Percentiles rank a stretch among this genome's conserved stretches.
Conservation (phyloP, 2,888 invertebrate species). For the Leucoptera coffeella region DNA sequence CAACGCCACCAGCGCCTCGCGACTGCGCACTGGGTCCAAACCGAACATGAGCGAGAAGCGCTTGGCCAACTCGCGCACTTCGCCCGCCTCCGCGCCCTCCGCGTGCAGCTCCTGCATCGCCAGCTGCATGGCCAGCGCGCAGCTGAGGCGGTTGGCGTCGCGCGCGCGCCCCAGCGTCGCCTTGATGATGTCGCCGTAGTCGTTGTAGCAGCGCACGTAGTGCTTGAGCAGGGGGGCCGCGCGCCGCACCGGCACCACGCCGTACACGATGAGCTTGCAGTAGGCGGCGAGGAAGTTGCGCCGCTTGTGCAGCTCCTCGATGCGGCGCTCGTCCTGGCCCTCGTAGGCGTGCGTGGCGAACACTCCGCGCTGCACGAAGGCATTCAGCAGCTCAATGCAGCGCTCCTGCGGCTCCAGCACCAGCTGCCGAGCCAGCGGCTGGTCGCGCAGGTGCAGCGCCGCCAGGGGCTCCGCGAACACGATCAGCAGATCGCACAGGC, state of each 20-base stretch:
- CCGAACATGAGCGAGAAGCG: slow-evolving; percentile 96
- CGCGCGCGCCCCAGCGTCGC: slow-evolving; percentile 93
- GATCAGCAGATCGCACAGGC: slow-evolving; percentile 92
- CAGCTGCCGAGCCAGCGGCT: slow-evolving; percentile 45
- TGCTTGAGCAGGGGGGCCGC: slow-evolving; percentile 95
- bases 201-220: slow-evolving; percentile 94
- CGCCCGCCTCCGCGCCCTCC: slow-evolving; percentile 49
- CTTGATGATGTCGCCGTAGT: slow-evolving; percentile 98
- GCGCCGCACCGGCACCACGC: slow-evolving; percentile 86
- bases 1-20: slow-evolving; percentile 91
- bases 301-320: slow-evolving; percentile 94
- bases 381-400: slow-evolving; percentile 77
- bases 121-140: slow-evolving; percentile 89
- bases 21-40: slow-evolving; percentile 91
- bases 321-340: slow-evolving; percentile 92
- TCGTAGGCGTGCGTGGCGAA: slow-evolving; percentile 90
- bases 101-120: slow-evolving; percentile 86
- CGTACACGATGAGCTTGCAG: slow-evolving; percentile 97
- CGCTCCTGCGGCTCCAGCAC: slow-evolving; percentile 75
- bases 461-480: slow-evolving; percentile 83
- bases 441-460: slow-evolving; percentile 26
- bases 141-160: slow-evolving; percentile 95
- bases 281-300: slow-evolving; percentile 94
- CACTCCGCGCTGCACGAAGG: slow-evolving; percentile 89
- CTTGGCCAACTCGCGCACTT: slow-evolving; percentile 86